Evolutionary conservation across 2,888 invertebrate genomes (phyloP).

Genomic region (Meiosimyza decipiens): DNA sequence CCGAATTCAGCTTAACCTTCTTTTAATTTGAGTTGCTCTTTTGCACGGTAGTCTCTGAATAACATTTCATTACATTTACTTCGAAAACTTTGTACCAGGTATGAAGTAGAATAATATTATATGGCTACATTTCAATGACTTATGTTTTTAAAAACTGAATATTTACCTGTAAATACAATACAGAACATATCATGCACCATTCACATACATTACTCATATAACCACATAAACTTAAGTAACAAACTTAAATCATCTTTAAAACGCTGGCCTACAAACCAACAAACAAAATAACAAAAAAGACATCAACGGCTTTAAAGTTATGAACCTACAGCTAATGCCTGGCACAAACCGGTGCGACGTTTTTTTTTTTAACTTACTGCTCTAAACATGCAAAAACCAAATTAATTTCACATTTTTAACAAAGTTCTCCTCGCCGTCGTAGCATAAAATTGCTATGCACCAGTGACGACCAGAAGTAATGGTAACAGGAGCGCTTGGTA

Average conservation of each 20-base stretch:
- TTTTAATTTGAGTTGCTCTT: no score
- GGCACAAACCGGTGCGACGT: neutral
- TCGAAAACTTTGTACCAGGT: no score
- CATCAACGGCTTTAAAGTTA: constrained; percentile 1
- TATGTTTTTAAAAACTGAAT: no score
- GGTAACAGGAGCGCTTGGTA: no score
- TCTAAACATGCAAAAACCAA: constrained; percentile 48
- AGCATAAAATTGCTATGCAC: neutral
- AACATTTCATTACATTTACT: no score
- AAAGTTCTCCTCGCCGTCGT: neutral
- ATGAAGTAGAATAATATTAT: no score
- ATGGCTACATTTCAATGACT: no score
- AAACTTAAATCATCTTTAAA: constrained; percentile 11
- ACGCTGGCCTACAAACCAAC: no score
- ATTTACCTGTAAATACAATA: neutral
- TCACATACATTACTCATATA: constrained; percentile 10
- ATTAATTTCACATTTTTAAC: constrained; percentile 53
- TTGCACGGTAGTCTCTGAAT: no score
- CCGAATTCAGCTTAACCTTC: no score
- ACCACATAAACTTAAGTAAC: constrained; percentile 6
- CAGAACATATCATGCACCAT: constrained; percentile 2
- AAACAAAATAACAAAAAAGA: neutral
- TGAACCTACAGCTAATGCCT: constrained; percentile 10
- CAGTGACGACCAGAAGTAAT: neutral
- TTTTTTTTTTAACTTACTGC: neutral